Base-by-base conservation (phyloP, 2,113 vertebrate genomes). In the Bungarus multicinctus region DNA sequence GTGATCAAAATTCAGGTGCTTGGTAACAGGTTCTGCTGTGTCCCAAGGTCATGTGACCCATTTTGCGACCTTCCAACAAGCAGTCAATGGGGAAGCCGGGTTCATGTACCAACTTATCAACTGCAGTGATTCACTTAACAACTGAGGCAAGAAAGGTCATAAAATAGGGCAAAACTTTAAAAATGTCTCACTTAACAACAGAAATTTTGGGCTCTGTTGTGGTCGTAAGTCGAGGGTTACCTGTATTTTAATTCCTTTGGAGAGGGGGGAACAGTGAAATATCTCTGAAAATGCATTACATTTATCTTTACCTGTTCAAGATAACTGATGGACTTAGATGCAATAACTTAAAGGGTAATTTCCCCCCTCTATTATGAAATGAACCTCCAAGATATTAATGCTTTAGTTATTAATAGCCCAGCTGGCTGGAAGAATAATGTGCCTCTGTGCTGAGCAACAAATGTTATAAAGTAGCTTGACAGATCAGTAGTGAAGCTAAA, bases 181-280 rank as follows among this genome's bases (percentile, higher is more conserved):
- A 58, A 58, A 58, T 27, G 8, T 58, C 8, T 27, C 8, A 58
- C 23, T 27, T 25, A 25, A 27, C 57, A 58, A 10, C 23, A 1
- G 2, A 58, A 25, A 57, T 57, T 8, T 57, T 57, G 22, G 55
- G 22, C 55, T 57, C 55, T 23, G 22, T 57, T 57, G 22, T 25
- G 57, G 2, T 25, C 8, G 2, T 58, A 58, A 57, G 5, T 58
- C 0, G 7, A 58, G 23, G 57, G 23, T 7, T 58, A 58, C 23
- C 57, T 93, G 95, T 86, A 85, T 96, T 97, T 96, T 96, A 96
- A 96, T 97, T 94, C 90, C 58, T 94, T 94, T 95, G 93, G 47
- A 47, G 47, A 92, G 89, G 85, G 89, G 74, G 89, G 87, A 87
- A 57, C 69, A 47, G 92, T 88, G 60, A 92, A 88, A 93, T 95